Evolutionary conservation across 2,113 vertebrate genomes (phyloP), one percentile per base, ranked within the genome.

Genomic region (Motacilla tschutschensis): DNA sequence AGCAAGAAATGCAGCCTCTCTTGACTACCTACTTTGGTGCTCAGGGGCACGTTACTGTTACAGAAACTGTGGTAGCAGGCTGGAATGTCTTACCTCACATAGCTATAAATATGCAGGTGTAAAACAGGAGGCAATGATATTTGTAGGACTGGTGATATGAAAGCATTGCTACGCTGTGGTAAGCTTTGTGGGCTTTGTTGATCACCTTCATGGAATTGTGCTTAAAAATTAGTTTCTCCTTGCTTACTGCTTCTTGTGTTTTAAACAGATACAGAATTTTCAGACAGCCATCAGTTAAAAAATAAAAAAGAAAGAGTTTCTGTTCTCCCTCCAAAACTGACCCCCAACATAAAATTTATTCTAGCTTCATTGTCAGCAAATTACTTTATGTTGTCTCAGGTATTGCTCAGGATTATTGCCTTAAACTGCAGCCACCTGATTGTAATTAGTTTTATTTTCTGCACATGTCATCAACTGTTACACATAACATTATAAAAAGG

Each of bases 11-110:
- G 66, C 3, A 66, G 55, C 29, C 50, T 75, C 21, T 78, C 36
- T 69, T 65, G 18, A 71, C 24, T 72, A 31, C 47, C 19, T 84
- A 20, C 40, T 64, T 70, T 82, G 22, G 20, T 87, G 44, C 48
- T 89, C 9, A 11, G 13, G 55, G 38, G 20, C 43, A 54, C 33
- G 41, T 81, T 87, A 24, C 46, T 80, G 67, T 91, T 66, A 77
- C 44, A 85, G 79, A 91, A 91, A 44, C 7, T 62, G n/a, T 17
- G 15, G 53, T 93, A 93, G 21, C 43, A 79, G 73, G 58, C 48
- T 79, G 66, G 35, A 10, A 24, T 58, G 87, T 83, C 35, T 80
- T 67, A 36, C 8, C 41, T 57, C 55, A 67, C 7, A 26, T 18
- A 65, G 29, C 28, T 83, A 17, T 76, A 72, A 69, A 72, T 69